Percentiles rank a stretch among this genome's conserved stretches.
These are phyloP conservation scores for Marasmarcha lunaedactyla DNA, from an alignment of 2,888 invertebrate genomes.

Conservation along the genomic window DNA sequence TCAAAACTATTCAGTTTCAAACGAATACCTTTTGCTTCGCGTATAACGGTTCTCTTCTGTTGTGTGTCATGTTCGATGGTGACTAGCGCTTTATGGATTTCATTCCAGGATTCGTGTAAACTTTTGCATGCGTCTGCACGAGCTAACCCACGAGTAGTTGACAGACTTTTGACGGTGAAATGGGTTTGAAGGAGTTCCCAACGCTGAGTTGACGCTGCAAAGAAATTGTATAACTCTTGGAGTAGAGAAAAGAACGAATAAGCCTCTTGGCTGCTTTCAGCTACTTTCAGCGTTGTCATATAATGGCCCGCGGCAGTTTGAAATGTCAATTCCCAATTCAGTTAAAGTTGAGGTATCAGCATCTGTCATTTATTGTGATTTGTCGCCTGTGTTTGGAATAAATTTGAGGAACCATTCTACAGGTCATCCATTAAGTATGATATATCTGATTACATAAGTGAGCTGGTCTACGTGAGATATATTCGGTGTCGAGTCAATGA, in stretches of 20 bases:
- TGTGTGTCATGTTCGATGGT: neutral
- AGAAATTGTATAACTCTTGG: constrained; percentile 4
- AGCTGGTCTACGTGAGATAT: constrained; percentile 16
- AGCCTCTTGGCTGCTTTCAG: constrained; percentile 7
- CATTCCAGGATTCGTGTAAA: constrained; percentile 6
- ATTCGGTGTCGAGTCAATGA: constrained; percentile 9
- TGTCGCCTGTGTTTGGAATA: constrained; percentile 5
- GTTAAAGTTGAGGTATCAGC: constrained; percentile 3
- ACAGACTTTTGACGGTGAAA: too few species aligned
- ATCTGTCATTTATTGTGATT: constrained; percentile 4
- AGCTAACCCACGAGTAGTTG: constrained; percentile 8
- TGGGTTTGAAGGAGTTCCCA: too few species aligned
- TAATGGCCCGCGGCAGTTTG: constrained; percentile 2
- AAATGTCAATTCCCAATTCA: constrained; percentile 3
- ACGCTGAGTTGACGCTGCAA: constrained; percentile 7
- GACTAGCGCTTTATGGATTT: constrained; percentile 4
- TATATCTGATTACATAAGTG: constrained; percentile 17
- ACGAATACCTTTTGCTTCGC: neutral
- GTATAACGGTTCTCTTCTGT: neutral
- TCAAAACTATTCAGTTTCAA: neutral
- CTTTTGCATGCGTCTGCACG: constrained; percentile 9
- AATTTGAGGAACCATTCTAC: constrained; percentile 5
- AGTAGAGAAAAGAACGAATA: constrained; percentile 7
- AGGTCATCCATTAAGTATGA: constrained; percentile 5
- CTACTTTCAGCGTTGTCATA: constrained; percentile 5